Conservation (phyloP, 2,113 vertebrate species). For the Varanus komodoensis region DNA sequence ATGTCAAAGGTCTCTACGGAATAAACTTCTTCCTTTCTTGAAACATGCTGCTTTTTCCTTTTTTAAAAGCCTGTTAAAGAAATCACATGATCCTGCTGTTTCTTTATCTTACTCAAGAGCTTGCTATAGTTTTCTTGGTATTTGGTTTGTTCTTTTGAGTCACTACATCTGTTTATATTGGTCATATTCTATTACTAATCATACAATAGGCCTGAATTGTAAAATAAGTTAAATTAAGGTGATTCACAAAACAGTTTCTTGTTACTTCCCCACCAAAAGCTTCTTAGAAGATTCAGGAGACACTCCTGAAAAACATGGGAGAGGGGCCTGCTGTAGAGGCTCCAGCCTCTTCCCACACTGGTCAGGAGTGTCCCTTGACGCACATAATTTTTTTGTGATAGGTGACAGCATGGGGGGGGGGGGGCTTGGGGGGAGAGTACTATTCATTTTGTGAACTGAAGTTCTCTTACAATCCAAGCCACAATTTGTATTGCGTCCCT, state of each 20-base stretch:
- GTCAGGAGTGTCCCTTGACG: not conserved
- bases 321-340: not conserved
- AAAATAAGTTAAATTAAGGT: not conserved
- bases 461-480: not conserved
- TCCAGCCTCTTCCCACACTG: not conserved
- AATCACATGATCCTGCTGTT: not conserved
- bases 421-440: not conserved
- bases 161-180: not conserved
- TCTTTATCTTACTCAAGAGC: not conserved
- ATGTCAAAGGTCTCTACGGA: conserved; percentile 73
- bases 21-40: conserved; percentile 74
- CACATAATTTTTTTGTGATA: not conserved
- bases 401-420: not conserved
- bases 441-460: not conserved
- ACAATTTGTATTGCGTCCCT: not conserved
- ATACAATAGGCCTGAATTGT: not conserved
- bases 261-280: not conserved
- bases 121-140: not conserved
- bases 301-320: not conserved
- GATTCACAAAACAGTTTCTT: not conserved
- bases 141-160: not conserved
- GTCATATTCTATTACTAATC: not conserved
- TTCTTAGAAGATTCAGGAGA: not conserved
- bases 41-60: conserved; percentile 46
- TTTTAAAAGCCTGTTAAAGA: not conserved